Base-by-base conservation (phyloP, 1,140 invertebrate genomes). In the Protaetia brevitarsis region DNA sequence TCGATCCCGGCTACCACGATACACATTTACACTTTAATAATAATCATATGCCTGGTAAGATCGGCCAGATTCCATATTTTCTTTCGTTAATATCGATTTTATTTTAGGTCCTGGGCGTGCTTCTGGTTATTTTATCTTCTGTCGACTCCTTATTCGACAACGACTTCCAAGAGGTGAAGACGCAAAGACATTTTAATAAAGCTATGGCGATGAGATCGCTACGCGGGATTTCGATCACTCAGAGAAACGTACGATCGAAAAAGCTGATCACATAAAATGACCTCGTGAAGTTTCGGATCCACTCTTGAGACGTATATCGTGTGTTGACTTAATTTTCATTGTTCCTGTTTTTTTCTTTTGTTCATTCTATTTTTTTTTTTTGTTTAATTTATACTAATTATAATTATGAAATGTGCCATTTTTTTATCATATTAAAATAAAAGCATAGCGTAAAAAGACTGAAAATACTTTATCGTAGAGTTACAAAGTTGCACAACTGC, bases 191-290 rank as follows among this genome's bases (percentile, higher is more conserved):
- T 75, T 93, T 93, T 74, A 93, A 92, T 79, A 82, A 91, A 60
- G 89, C 91, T 1, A 91, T 93, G 88, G 90, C 91, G 2, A 93
- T 93, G 90, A 83, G 90, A 19, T 90, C 89, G 58, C 81, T 94
- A 21, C 82, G 86, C 27, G 83, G 87, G 21, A 80, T 84, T 13
- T 78, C 71, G 10, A 61, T 72, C 30, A 64, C 69, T 10, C 66
- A 69, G 16, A 74, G 71, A 58, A 71, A 69, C 31, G 41, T 51
- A 10, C 64, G 68, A n/a, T 63, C 28, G 10, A 70, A 68, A 59
- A 67, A 58, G 27, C 23, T 66, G 19, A 51, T 51, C 19, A 51
- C 41, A 23, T 51, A 51, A 23, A 51, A 51, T 6, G 6, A 41
- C 13, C 13, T 13, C 37, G 37, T 16, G 4, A n/a, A n/a, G 11